Conservation (phyloP, 2,888 invertebrate genomes). For the Chydorus sphaericus region DNA sequence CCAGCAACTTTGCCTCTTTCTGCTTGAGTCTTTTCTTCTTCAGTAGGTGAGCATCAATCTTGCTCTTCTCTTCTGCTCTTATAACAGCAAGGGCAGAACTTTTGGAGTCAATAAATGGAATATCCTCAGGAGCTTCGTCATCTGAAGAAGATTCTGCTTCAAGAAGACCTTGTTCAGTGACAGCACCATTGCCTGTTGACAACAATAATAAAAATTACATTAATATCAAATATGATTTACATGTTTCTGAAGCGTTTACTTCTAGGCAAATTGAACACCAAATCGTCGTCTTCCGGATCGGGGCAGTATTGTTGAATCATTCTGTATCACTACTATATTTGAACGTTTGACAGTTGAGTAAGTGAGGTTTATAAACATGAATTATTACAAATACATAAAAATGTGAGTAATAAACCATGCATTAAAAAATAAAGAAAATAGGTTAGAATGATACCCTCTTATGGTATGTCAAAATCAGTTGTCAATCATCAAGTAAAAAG, state of each 20-base stretch:
- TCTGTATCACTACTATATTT: no score
- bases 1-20: not conserved
- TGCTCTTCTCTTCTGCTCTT: not conserved
- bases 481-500: no score
- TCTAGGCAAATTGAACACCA: not conserved
- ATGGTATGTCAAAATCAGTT: no score
- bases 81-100: not conserved
- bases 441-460: no score
- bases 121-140: conserved; percentile 1
- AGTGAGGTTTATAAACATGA: no score
- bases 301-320: not conserved
- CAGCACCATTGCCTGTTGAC: not conserved
- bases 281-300: not conserved
- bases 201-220: not conserved
- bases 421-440: no score
- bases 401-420: no score
- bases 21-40: not conserved
- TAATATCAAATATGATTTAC: not conserved
- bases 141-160: not conserved
- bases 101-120: not conserved
- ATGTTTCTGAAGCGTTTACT: not conserved
- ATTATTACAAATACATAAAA: no score
- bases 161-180: not conserved
- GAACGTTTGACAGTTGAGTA: no score
- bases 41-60: not conserved